Percentiles rank a stretch among this genome's conserved stretches.
phyloP scores from a whole-genome alignment of 2,888 invertebrate species.

The Trichogramma evanescens region DNA sequence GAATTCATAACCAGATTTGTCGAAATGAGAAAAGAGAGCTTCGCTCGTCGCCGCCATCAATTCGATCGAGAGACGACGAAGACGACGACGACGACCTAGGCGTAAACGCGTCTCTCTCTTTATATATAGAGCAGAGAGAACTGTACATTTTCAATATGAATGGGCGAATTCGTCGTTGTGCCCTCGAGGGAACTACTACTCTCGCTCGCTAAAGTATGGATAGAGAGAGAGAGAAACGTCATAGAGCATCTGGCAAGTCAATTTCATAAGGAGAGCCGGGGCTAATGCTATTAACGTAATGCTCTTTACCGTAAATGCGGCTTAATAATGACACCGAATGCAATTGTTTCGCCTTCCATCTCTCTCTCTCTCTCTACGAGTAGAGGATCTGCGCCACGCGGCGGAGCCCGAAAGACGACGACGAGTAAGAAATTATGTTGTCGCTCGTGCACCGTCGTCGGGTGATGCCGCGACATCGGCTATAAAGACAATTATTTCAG shows the following conservation, averaged over 20 bases:
- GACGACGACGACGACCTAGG: too few relatives aligned
- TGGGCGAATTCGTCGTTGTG: too few relatives aligned
- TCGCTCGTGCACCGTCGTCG: neutral
- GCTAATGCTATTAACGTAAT: constrained; percentile 23
- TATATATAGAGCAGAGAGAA: too few relatives aligned
- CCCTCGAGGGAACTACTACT: too few relatives aligned
- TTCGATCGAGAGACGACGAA: too few relatives aligned
- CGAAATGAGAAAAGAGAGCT: too few relatives aligned
- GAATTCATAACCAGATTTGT: too few relatives aligned
- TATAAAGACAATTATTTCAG: too few relatives aligned
- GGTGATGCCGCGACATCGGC: too few relatives aligned
- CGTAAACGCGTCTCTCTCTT: too few relatives aligned
- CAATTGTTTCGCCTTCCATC: constrained; percentile 16
- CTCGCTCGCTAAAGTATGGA: neutral
- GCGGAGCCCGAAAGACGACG: neutral
- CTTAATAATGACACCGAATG: constrained; percentile 23
- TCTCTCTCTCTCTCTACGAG: neutral
- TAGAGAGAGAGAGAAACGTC: constrained; percentile 3
- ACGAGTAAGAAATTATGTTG: neutral
- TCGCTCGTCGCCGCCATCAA: too few relatives aligned
- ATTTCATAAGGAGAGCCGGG: constrained; percentile 19
- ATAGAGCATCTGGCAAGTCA: constrained; percentile 19
- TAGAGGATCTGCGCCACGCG: neutral
- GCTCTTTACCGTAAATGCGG: constrained; percentile 24
- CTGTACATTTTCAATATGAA: too few relatives aligned